These are phyloP conservation scores for Meleagris gallopavo DNA, from an alignment of 2,113 vertebrate genomes.

Conservation along the genomic window DNA sequence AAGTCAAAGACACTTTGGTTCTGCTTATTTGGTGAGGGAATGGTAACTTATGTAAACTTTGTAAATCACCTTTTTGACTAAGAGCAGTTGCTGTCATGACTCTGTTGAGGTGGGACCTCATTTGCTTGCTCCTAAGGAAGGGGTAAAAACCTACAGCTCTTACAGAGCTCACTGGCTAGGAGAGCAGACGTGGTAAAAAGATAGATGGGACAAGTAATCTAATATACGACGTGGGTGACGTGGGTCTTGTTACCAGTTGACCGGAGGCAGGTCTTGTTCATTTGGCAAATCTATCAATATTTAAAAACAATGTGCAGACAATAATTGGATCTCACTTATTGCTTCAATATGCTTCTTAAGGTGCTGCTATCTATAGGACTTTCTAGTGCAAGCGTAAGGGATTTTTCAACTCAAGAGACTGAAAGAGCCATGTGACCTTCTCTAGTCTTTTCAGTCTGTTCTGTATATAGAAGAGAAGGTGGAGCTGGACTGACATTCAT, in stretches of 20 bases:
- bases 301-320: neutral
- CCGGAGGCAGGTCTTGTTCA: neutral
- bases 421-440: neutral
- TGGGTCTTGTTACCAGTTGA: neutral
- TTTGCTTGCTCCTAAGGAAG: neutral
- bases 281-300: neutral
- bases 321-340: neutral
- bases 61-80: neutral
- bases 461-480: neutral
- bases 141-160: neutral
- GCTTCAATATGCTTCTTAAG: neutral
- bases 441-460: neutral
- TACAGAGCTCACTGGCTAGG: neutral
- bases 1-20: neutral
- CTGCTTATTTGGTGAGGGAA: neutral
- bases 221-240: neutral
- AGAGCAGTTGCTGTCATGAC: neutral
- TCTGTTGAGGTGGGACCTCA: neutral
- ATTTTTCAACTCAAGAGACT: neutral
- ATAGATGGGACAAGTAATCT: neutral
- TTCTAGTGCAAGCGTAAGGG: neutral
- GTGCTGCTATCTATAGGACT: neutral
- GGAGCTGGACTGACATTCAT: neutral
- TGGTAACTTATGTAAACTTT: neutral
- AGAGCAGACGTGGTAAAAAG: neutral